Conservation (phyloP, 2,888 invertebrate species). For the Chymomyza caudatula region DNA sequence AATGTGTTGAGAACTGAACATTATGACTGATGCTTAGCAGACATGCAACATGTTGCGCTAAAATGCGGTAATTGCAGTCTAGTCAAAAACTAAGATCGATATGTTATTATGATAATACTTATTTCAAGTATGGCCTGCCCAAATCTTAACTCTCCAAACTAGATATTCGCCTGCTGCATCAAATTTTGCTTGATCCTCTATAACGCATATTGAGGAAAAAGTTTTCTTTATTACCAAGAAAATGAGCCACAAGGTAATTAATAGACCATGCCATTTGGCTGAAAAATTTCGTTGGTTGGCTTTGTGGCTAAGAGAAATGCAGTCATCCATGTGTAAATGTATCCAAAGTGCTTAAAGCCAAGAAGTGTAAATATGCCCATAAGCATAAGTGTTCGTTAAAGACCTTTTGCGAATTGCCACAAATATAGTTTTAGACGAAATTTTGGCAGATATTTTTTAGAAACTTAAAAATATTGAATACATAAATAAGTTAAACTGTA, state of each 20-base stretch:
- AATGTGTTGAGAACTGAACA: background rate
- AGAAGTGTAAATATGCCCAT: background rate
- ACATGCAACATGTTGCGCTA: background rate
- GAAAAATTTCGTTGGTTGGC: conserved; percentile 31
- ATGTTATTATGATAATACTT: background rate
- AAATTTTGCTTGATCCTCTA: background rate
- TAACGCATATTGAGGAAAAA: background rate
- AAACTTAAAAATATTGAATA: too few species aligned
- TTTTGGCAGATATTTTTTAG: too few species aligned
- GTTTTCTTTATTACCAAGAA: conserved; percentile 37
- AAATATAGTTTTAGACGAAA: too few species aligned
- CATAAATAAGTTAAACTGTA: too few species aligned
- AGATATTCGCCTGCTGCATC: background rate
- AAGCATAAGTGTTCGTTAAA: background rate
- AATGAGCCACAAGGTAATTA: conserved; percentile 49
- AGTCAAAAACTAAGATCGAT: background rate
- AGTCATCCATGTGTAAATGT: background rate
- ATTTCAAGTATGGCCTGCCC: background rate
- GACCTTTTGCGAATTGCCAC: background rate
- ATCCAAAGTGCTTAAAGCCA: background rate
- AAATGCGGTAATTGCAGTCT: background rate
- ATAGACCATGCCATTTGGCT: conserved; percentile 64
- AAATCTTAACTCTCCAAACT: background rate
- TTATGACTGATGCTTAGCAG: background rate
- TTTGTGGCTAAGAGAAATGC: conserved; percentile 29